Conservation (phyloP, 92 coral and sea anemone genomes). For the Siderastrea siderea region DNA sequence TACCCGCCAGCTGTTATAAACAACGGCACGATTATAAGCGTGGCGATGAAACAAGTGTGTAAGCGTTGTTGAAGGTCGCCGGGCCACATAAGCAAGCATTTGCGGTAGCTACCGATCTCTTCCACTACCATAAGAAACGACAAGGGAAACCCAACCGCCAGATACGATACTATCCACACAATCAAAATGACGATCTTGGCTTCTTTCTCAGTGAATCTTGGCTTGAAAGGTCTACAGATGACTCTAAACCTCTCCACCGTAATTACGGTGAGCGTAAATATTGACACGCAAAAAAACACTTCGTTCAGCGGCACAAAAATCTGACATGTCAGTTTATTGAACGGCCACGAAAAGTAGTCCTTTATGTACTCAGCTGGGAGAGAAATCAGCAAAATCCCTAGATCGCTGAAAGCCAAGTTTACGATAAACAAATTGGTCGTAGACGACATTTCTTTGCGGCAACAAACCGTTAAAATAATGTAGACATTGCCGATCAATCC, state of each 20-base stretch:
- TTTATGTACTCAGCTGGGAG: slow-evolving; percentile 76
- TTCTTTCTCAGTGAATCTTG: slow-evolving; percentile 56
- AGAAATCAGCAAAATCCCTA: slow-evolving; percentile 81
- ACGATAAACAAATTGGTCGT: slow-evolving; percentile 86
- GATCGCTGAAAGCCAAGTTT: slow-evolving; percentile 86
- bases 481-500: slow-evolving; percentile 86
- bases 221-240: slow-evolving; percentile 82
- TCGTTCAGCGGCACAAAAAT: slow-evolving; percentile 81
- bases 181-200: slow-evolving; percentile 75
- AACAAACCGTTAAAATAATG: slow-evolving; percentile 73
- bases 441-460: slow-evolving; percentile 77
- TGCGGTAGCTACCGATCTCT: slow-evolving; percentile 53
- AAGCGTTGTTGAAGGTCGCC: slow-evolving; percentile 67
- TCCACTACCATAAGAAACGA: slow-evolving; percentile 78
- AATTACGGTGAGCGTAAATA: slow-evolving; percentile 80
- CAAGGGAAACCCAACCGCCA: slow-evolving; percentile 84
- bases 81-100: slow-evolving; percentile 79
- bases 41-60: slow-evolving; percentile 79
- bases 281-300: slow-evolving; percentile 89
- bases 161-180: slow-evolving; percentile 81
- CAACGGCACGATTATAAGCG: slow-evolving; percentile 77
- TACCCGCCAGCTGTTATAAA: slow-evolving; percentile 81
- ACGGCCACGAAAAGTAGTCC: slow-evolving; percentile 87
- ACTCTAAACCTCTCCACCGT: slow-evolving; percentile 86
- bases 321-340: slow-evolving; percentile 82